Base-by-base conservation (phyloP, 2,113 vertebrate genomes). In the Brachyhypopomus occidentalis region DNA sequence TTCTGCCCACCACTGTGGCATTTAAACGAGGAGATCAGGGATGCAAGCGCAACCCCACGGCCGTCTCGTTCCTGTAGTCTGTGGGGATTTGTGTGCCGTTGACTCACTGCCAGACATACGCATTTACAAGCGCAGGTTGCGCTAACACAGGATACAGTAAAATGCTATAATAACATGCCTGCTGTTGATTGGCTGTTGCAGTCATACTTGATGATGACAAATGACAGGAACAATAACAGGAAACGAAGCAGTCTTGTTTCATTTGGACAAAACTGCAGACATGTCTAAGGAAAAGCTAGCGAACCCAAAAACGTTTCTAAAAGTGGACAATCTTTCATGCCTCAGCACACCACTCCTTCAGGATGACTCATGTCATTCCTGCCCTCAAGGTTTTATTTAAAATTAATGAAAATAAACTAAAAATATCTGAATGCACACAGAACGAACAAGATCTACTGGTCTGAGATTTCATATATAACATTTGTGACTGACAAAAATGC, bases 131-230 rank as follows among this genome's bases (percentile, higher is more conserved):
- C 9, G 41, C 58, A 58, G 2, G 19, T 34, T 72, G 25, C 34
- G 52, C 72, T 69, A 41, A 55, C 52, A 69, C 63, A 76, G 80
- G 80, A 81, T 75, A 64, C 55, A 9, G 55, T 78, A 72, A 59
- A 55, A 67, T 22, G 64, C 60, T 67, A 23, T 81, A 84, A 82
- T 81, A 41, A 69, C 30, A 67, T 9, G 38, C 56, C 78, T n/a
- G 4, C 17, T 9, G 30, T 30, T 56, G 70, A 71, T 36, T 79
- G 72, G 16, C 72, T 64, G 58, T 62, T 72, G 75, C 67, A 73
- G 45, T 77, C 76, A 79, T 63, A 70, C 30, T 79, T 71, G 58
- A 30, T 72, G 45, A 82, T 82, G 77, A 79, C 66, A 76, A 79
- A 85, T 34, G 41, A 14, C 12, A 52, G 45, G 45, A 41, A 4